Conservation (phyloP, 2,113 vertebrate genomes). For the Cygnus atratus region DNA sequence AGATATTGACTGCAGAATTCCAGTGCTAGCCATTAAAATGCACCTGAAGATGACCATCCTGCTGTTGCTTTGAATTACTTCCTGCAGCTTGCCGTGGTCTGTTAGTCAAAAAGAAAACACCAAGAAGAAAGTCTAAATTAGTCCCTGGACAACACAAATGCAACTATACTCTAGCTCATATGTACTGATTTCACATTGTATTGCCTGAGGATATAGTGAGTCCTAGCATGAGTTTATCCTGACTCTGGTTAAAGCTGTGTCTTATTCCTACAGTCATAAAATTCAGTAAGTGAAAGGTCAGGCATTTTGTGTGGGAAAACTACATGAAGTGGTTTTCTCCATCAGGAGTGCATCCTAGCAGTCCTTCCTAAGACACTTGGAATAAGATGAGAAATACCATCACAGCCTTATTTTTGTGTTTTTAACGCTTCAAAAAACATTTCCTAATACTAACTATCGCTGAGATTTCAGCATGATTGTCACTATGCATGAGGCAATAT, state of each 20-base stretch:
- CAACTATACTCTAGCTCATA: neutral
- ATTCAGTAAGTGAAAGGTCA: neutral
- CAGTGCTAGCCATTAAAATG: neutral
- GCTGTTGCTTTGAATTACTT: neutral
- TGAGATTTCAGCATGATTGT: neutral
- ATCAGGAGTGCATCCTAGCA: neutral
- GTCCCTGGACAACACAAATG: neutral
- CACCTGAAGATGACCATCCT: neutral
- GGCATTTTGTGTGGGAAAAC: neutral
- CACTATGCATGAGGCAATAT: neutral
- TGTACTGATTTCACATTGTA: neutral
- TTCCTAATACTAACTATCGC: neutral
- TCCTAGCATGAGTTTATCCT: neutral
- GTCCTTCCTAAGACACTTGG: neutral
- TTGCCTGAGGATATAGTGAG: neutral
- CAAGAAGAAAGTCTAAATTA: conserved; percentile 20
- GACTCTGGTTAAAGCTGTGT: neutral
- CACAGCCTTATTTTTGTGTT: neutral
- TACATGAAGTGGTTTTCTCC: neutral
- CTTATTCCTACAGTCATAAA: neutral
- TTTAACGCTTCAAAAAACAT: neutral
- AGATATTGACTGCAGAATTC: neutral
- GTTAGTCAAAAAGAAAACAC: neutral
- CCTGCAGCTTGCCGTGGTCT: neutral
- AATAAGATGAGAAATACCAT: neutral